phyloP scores from a whole-genome alignment of 1,140 invertebrate species.

The Plectrocnemia conspersa region DNA sequence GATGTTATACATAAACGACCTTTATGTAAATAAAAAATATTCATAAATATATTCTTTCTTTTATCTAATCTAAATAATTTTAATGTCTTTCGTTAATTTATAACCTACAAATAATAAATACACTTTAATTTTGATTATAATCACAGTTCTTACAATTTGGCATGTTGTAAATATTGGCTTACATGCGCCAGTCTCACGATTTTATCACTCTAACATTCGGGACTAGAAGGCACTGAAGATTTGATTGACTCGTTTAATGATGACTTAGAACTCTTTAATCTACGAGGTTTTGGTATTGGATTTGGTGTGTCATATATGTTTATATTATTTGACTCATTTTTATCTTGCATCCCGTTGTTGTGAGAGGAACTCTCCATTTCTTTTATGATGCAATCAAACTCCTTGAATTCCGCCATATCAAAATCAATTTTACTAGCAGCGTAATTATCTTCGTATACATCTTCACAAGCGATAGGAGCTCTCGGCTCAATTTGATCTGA shows the following conservation, averaged over 20 bases:
- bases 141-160: too few species aligned
- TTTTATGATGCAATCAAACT: conserved; percentile 47
- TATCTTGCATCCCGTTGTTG: too few species aligned
- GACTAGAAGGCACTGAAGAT: conserved; percentile 4
- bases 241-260: conserved; percentile 25
- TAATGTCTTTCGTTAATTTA: too few species aligned
- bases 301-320: conserved; percentile 42
- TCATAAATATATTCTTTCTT: too few species aligned
- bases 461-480: too few species aligned
- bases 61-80: too few species aligned
- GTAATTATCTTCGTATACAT: conserved; percentile 10
- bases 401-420: conserved; percentile 41
- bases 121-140: too few species aligned
- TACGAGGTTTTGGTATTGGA: conserved; percentile 50
- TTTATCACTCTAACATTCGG: not conserved
- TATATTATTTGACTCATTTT: conserved; percentile 1
- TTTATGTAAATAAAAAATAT: too few species aligned
- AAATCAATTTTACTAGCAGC: conserved; percentile 8
- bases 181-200: not conserved
- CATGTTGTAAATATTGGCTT: too few species aligned
- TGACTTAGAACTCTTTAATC: conserved; percentile 42
- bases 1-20: too few species aligned
- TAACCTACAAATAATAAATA: too few species aligned
- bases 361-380: conserved; percentile 44
- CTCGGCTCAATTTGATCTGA: conserved; percentile 44